phyloP scores from a whole-genome alignment of 2,888 invertebrate species.

The Lampropteryx suffumata region DNA sequence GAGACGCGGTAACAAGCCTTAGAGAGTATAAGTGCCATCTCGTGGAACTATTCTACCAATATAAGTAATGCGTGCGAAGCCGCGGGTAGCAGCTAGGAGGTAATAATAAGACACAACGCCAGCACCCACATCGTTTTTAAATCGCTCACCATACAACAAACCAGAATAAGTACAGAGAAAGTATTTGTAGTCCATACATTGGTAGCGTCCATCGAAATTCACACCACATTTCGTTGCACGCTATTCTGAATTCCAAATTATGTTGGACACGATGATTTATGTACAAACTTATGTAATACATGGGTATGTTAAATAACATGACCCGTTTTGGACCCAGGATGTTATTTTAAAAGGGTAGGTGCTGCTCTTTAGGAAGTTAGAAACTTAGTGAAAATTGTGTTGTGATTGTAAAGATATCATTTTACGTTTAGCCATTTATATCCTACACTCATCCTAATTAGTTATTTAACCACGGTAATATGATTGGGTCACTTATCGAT shows the following conservation, averaged over 20 bases:
- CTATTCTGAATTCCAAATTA: conserved; percentile 50
- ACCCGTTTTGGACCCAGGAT: conserved; percentile 27
- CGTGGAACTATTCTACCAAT: too few species aligned
- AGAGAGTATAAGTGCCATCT: too few species aligned
- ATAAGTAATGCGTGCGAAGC: too few species aligned
- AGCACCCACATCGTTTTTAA: conserved; percentile 8
- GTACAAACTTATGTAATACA: conserved; percentile 28
- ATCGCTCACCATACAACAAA: conserved; percentile 8
- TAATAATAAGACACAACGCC: too few species aligned
- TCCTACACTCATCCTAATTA: too few species aligned
- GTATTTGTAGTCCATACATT: conserved; percentile 18
- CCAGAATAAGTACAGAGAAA: conserved; percentile 24
- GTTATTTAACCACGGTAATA: too few species aligned
- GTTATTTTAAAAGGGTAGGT: not conserved
- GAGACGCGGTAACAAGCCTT: too few species aligned
- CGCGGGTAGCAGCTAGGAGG: too few species aligned
- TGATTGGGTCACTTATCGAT: too few species aligned
- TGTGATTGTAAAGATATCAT: too few species aligned
- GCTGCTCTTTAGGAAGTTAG: conserved; percentile 17
- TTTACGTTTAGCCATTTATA: too few species aligned
- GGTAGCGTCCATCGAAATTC: conserved; percentile 14
- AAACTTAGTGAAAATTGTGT: conserved; percentile 17
- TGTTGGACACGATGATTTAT: conserved; percentile 47
- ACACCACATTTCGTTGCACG: conserved; percentile 22
- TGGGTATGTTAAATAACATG: conserved; percentile 14